Base-by-base conservation (phyloP, 1,140 invertebrate species). In the Anastrepha obliqua region DNA sequence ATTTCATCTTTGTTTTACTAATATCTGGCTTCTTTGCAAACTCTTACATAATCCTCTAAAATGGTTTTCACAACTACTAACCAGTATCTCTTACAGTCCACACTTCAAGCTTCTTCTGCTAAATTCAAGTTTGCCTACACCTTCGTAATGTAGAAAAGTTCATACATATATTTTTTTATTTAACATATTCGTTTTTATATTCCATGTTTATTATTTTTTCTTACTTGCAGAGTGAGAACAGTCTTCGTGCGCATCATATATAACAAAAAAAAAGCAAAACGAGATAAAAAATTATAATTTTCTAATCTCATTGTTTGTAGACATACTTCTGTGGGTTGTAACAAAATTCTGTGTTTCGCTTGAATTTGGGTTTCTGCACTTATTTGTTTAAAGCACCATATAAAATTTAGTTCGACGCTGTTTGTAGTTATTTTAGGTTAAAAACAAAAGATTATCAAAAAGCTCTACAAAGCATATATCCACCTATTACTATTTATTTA, bases 221-320 rank as follows among this genome's bases (percentile, higher is more conserved):
- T 86, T 86, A 85, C 51, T 88, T 88, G 81, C 87, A 88, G 87
- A 88, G 81, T 88, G 87, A 88, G 51, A 88, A 88, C 85, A 42
- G 47, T 88, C 81, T 88, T 15, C 87, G 87, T 65, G 85, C 60
- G 51, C 85, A 81, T 86, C 78, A 86, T 85, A 85, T 88, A 55
- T 88, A 88, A 85, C 44, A 55, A 20, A 15, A 55, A 20, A 47
- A 74, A 29, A 29, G 20, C 44, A 78, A 78, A 51, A n/a, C 20
- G 17, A 51, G 47, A 78, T 6, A 8, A 55, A 55, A 51, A 81
- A 29, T 0, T 67, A 29, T 5, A 4, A 81, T 81, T 20, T 55
- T 42, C 47, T 55, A 8, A 55, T 55, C 47, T 51, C 47, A 81
- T 81, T 81, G 44, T 81, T 55, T 81, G 74, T 81, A 74, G 15